Percentiles rank a stretch among this genome's conserved stretches.
Conservation (phyloP, 2,888 invertebrate species). For the Philopedon plagiatum region DNA sequence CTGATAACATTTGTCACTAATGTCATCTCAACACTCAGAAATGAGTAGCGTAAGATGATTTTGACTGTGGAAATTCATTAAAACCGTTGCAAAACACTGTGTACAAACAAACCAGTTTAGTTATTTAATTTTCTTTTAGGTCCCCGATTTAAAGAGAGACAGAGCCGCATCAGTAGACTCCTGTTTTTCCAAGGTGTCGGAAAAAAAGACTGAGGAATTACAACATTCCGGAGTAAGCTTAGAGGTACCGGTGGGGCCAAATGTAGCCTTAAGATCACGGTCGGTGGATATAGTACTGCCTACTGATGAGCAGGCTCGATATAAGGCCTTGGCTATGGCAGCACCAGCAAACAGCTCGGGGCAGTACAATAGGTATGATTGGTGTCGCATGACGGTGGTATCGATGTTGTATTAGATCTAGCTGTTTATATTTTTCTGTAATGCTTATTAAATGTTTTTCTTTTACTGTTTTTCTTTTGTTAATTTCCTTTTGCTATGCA, state of each 20-base stretch:
- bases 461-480: constrained; percentile 6
- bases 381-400: constrained; percentile 53
- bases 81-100: no score
- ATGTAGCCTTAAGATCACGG: constrained; percentile 80
- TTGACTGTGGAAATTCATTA: no score
- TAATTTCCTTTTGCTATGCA: background rate
- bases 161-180: constrained; percentile 92
- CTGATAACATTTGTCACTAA: no score
- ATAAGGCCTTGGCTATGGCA: constrained; percentile 85
- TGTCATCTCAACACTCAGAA: no score
- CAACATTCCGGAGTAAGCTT: constrained; percentile 76
- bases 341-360: constrained; percentile 70
- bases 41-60: no score
- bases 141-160: constrained; percentile 87
- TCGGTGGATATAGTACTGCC: constrained; percentile 92
- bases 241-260: constrained; percentile 79
- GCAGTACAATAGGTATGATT: constrained; percentile 60
- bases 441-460: constrained; percentile 2
- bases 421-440: background rate
- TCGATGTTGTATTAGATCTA: background rate
- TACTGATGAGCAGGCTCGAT: constrained; percentile 87
- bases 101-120: no score
- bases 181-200: constrained; percentile 85
- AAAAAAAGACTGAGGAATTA: constrained; percentile 80
- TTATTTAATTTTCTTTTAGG: no score